Conservation (phyloP, 2,113 vertebrate genomes). For the Syngnathus floridae region DNA sequence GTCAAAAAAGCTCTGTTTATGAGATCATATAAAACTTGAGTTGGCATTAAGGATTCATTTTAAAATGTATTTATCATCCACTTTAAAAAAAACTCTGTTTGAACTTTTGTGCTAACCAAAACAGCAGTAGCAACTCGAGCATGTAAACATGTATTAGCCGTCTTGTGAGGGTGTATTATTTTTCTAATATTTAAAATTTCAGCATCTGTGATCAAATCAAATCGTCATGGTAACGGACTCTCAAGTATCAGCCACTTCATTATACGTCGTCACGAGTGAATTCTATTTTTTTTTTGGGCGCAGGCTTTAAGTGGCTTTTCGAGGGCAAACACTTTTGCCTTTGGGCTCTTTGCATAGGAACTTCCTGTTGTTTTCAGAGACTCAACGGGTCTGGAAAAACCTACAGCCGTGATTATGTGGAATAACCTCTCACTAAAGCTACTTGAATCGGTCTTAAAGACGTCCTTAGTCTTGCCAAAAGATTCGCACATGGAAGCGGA, state of each 20-base stretch:
- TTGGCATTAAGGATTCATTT: not conserved
- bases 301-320: constrained; percentile 13
- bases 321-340: constrained; percentile 45
- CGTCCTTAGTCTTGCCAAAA: not conserved
- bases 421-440: constrained; percentile 32
- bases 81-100: not conserved
- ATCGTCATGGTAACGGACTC: not conserved
- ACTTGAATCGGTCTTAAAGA: constrained; percentile 33
- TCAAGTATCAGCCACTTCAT: not conserved
- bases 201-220: not conserved
- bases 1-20: not conserved
- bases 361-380: constrained; percentile 61
- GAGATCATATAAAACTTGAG: not conserved
- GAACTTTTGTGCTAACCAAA: not conserved
- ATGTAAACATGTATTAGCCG: not conserved
- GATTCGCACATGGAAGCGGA: not conserved
- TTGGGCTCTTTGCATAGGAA: constrained; percentile 44
- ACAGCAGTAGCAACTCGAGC: not conserved
- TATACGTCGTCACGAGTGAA: constrained; percentile 2
- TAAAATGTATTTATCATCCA: too few relatives aligned
- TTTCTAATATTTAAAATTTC: not conserved
- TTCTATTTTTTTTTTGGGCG: constrained; percentile 10
- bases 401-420: constrained; percentile 37
- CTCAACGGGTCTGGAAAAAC: constrained; percentile 48
- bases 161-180: too few relatives aligned